Evolutionary conservation across 2,797 vertebrate genomes (phyloP), one percentile per base, ranked within the genome.

Genomic region (Sphenopsis melanotis): DNA sequence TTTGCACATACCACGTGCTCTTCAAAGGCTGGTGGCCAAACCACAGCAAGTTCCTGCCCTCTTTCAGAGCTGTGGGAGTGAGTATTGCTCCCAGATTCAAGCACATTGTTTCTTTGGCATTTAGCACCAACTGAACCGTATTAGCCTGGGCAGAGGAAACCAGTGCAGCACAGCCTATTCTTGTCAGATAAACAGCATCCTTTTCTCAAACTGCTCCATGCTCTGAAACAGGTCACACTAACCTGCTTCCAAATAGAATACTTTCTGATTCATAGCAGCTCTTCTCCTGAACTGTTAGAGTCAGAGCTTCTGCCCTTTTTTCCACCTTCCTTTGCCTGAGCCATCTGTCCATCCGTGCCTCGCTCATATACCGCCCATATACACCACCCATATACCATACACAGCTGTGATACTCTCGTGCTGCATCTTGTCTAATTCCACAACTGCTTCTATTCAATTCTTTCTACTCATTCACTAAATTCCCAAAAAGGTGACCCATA

Each of bases 191-290:
- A 63, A 52, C 7, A 6, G 16, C 52, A 29, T 5, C 30, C 15
- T 64, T 83, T 69, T 39, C 11, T 87, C 57, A 61, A 27, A 41
- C 12, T 64, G 14, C 8, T 47, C 50, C 34, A 3, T 70, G 66
- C 27, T 34, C n/a, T 0, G 0, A 70, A 53, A 21, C 2, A 1
- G 52, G 16, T 60, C 47, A 69, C 10, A 56, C 13, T 2, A 0
- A 60, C 7, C 15, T 3, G 1, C 21, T 81, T 70, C 41, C 1
- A 1, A 26, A 50, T 7, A 15, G 9, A 46, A 75, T 36, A 12
- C 9, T 64, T 84, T 60, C 81, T 49, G 18, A 74, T 11, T 74
- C 19, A 70, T 36, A 18, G 15, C 49, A 76, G 34, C 19, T 79
- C 19, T 68, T 89, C 61, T 77, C 29, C 50, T 85, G 66, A 95